These are phyloP conservation scores for Andrena fulva DNA, from an alignment of 2,888 invertebrate genomes.

Conservation along the genomic window DNA sequence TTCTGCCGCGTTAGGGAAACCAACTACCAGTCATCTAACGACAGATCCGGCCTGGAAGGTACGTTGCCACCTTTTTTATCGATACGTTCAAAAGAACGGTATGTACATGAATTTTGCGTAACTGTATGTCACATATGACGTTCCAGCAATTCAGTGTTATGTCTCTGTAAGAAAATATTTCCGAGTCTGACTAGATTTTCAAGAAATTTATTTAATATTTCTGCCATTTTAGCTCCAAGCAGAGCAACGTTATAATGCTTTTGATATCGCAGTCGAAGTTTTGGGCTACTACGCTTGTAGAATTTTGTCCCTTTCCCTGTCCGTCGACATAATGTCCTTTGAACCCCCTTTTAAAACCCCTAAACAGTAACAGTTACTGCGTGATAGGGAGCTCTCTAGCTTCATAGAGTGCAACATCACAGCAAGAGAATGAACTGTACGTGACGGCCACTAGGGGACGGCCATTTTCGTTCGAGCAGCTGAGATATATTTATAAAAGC, in stretches of 20 bases:
- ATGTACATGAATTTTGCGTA: constrained; percentile 34
- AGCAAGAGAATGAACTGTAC: constrained; percentile 53
- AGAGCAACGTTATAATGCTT: constrained; percentile 4
- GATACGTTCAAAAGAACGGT: constrained; percentile 55
- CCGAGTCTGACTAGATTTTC: neutral
- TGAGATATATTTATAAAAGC: constrained; percentile 7
- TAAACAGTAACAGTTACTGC: constrained; percentile 70
- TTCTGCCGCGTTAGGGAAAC: constrained; percentile 47
- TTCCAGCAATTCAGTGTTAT: neutral
- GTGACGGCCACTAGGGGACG: constrained; percentile 61
- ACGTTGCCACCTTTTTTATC: constrained; percentile 58
- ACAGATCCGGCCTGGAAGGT: constrained; percentile 60
- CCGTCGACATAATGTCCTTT: constrained; percentile 65
- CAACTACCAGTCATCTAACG: constrained; percentile 67
- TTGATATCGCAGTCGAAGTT: constrained; percentile 1
- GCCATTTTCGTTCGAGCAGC: constrained; percentile 31
- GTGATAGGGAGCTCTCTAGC: constrained; percentile 63
- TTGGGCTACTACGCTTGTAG: constrained; percentile 37
- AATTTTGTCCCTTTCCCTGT: constrained; percentile 54
- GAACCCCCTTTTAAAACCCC: constrained; percentile 69
- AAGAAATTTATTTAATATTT: neutral
- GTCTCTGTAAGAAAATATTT: neutral
- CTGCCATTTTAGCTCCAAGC: neutral
- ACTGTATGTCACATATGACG: constrained; percentile 3
- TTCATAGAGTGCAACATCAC: constrained; percentile 66